A percentile compares a stretch with the other conserved stretches of the same genome.
Evolutionary conservation across 2,113 vertebrate genomes (phyloP).

Genomic region (Chitala chitala): DNA sequence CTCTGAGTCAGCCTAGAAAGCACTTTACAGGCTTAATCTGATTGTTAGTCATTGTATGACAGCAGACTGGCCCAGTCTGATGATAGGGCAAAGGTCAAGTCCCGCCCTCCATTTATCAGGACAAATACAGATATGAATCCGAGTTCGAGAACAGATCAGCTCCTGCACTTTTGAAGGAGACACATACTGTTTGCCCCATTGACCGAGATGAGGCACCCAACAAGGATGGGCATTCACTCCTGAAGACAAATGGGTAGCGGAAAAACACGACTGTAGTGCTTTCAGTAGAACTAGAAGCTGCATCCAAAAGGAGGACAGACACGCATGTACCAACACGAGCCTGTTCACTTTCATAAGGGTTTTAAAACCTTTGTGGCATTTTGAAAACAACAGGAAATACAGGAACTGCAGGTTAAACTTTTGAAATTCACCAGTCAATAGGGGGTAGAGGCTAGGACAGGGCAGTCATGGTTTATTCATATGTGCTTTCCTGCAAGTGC

Average conservation of each 20-base stretch:
- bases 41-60: constrained; percentile 31
- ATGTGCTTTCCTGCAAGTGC: constrained; percentile 20
- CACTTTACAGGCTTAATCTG: constrained; percentile 30
- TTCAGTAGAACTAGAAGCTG: background rate
- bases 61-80: background rate
- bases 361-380: no score
- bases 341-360: no score
- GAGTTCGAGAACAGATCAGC: background rate
- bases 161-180: background rate
- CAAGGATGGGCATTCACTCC: background rate
- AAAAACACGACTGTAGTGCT: no score
- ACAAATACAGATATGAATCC: background rate
- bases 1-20: constrained; percentile 37
- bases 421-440: constrained; percentile 23
- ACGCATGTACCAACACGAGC: no score
- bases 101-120: background rate
- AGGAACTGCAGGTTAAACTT: background rate
- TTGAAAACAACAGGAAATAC: background rate
- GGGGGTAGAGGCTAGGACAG: constrained; percentile 20
- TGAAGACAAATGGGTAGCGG: background rate
- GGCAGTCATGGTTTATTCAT: constrained; percentile 39
- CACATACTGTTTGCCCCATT: no score
- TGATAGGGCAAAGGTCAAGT: background rate
- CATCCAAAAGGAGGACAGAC: no score
- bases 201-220: no score